Percentiles rank a stretch among this genome's conserved stretches.
phyloP scores from a whole-genome alignment of 1,140 invertebrate species.

The Neoseiulus cucumeris region DNA sequence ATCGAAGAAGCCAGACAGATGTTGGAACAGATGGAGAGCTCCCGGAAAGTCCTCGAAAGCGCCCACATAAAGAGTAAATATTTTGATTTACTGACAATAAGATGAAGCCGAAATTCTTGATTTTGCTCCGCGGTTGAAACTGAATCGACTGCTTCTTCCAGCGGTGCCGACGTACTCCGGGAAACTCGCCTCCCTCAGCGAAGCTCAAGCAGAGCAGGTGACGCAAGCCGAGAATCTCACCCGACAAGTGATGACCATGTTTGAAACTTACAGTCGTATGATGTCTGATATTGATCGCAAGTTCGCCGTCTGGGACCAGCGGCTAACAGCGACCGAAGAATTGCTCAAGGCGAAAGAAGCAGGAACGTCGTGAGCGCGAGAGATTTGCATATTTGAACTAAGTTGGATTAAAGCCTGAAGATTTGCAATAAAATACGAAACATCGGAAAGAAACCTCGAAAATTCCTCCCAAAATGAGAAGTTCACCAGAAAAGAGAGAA shows the following conservation, averaged over 20 bases:
- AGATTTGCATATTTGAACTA: too few relatives aligned
- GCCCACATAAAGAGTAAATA: conserved; percentile 2
- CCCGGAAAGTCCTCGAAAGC: neutral
- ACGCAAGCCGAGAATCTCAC: neutral
- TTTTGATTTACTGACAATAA: neutral
- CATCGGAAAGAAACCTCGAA: too few relatives aligned
- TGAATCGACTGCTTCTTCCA: neutral
- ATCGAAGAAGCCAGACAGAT: neutral
- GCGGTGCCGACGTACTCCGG: neutral
- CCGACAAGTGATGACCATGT: neutral
- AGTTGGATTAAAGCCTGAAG: too few relatives aligned
- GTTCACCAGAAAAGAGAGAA: too few relatives aligned
- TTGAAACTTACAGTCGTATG: conserved; percentile 5
- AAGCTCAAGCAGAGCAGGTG: neutral
- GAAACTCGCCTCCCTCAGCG: neutral
- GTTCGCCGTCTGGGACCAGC: conserved; percentile 1
- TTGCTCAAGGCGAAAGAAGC: neutral
- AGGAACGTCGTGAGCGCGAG: too few relatives aligned
- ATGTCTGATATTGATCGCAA: conserved; percentile 5
- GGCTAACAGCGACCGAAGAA: neutral
- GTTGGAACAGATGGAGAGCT: neutral
- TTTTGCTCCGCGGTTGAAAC: neutral
- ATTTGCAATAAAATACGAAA: too few relatives aligned
- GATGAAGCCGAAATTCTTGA: neutral
- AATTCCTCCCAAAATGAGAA: too few relatives aligned